Evolutionary conservation across 2,888 invertebrate species (phyloP).

Genomic region (Bruchidius siliquastri): DNA sequence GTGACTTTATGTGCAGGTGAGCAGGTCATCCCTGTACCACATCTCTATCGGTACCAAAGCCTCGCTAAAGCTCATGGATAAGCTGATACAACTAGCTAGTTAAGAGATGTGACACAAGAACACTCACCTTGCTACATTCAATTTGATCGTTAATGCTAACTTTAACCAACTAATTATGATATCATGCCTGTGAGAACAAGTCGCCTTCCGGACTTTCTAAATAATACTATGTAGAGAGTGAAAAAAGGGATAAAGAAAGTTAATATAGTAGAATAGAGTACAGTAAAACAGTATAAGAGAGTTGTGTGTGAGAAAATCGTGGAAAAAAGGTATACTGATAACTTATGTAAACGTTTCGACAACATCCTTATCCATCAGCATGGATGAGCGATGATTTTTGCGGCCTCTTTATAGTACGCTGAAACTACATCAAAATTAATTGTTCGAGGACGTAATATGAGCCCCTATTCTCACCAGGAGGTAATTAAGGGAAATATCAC

Average conservation of each 20-base stretch:
- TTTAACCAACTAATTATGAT: constrained; percentile 11
- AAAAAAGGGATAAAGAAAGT: background rate
- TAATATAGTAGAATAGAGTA: background rate
- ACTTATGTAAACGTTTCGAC: background rate
- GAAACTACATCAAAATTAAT: background rate
- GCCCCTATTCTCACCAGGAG: no score
- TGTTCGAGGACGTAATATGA: background rate
- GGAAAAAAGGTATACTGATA: background rate
- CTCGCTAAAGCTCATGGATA: background rate
- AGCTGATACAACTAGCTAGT: background rate
- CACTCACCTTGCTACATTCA: background rate
- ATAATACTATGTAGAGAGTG: constrained; percentile 7
- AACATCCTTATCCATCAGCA: background rate
- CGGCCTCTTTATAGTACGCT: background rate
- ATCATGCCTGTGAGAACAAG: constrained; percentile 13
- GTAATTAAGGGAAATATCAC: background rate
- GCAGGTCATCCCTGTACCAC: background rate
- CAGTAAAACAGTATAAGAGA: background rate
- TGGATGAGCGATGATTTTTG: background rate
- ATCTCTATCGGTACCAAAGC: background rate
- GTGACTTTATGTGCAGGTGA: background rate
- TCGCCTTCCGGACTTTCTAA: constrained; percentile 10
- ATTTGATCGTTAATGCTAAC: background rate
- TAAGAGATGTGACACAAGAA: background rate
- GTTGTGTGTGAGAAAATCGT: background rate